Base-by-base conservation (phyloP, 2,888 invertebrate genomes). In the Volucella zonaria region DNA sequence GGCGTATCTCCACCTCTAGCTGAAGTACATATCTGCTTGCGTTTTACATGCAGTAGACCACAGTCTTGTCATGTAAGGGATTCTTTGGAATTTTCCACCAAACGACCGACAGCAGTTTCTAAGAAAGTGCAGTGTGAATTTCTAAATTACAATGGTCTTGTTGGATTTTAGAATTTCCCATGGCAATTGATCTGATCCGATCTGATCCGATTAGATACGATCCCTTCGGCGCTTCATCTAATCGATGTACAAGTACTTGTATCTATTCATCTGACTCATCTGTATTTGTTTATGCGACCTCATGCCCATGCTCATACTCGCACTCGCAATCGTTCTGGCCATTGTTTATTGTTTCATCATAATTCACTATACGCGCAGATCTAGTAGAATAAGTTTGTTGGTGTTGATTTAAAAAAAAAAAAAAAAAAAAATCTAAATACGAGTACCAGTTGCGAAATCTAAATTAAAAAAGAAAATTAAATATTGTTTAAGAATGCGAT, bases 391-490 rank as follows among this genome's bases (percentile, higher is more conserved):
- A 47, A 31, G 31, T 31, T 59, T 31, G 47, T 8, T 71, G 71
- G 40, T 77, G 62, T 70, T 42, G 78, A 78, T 49, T 45, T 58
- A 61, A 52, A 18, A 15, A 15, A 61, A 51, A 15, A 52, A 54
- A 51, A 61, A 52, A 18, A 15, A 15, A 61, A 51, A 15, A 52
- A 54, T 1, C 12, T n/a, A 12, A 56, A 15, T 56, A 18, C n/a
- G 12, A 51, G 56, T 38, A 31, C 23, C 52, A 49, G 47, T 79
- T 73, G 79, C 73, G 52, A 79, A 79, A 79, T 79, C 79, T 67
- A 73, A 73, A 67, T 73, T 61, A 61, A 73, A 78, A 40, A 42
- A 14, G 12, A 23, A 56, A 66, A 61, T 40, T 43, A 12, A 42
- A 54, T 54, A 64, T 47, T 38, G 31, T 31, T 31, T 31, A 11